Base-by-base conservation (phyloP, 2,888 invertebrate genomes). In the Leptinotarsa peninsularis region DNA sequence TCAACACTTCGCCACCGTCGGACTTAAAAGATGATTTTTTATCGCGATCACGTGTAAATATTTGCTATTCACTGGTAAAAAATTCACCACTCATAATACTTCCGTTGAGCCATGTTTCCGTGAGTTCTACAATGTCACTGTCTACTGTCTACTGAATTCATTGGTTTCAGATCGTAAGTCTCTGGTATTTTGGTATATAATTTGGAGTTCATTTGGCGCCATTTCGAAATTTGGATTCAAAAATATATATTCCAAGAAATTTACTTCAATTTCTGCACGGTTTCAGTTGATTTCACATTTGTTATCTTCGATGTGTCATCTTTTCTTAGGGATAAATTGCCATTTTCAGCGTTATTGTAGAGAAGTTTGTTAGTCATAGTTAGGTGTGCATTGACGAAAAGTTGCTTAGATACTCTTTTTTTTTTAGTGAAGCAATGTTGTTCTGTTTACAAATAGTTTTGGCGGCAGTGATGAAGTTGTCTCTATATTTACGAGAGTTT, bases 121-220 rank as follows among this genome's bases (percentile, higher is more conserved):
- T 49, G 5, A 67, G 50, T 49, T 15, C 10, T 50, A 67, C 18
- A 18, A 67, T 67, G 67, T 67, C 50, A 4, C 14, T 10, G 0
- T 67, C 23, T 18, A 18, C 18, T 18, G 50, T 50, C 0, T 49
- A 13, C 14, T 49, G 50, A 67, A 49, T 14, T 67, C 23, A 15
- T 15, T 67, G 21, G 67, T 67, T 67, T 67, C 2, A 3, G n/a
- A 49, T n/a, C 49, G 67, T n/a, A 7, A 14, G 17, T 50, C 67
- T 49, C 50, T 67, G 17, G 67, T 67, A 67, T 18, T 67, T 18
- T 67, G 67, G 67, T 67, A 52, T 67, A 49, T 67, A 43, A 67
- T 67, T 50, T 52, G 0, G 15, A 67, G 15, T 21, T 67, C 4
- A 27, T 23, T 33, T 52, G 50, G 27, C 15, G 52, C 3, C 67